Evolutionary conservation across 2,888 invertebrate genomes (phyloP), one percentile per base, ranked within the genome.

Genomic region (Pimpla rufipes): DNA sequence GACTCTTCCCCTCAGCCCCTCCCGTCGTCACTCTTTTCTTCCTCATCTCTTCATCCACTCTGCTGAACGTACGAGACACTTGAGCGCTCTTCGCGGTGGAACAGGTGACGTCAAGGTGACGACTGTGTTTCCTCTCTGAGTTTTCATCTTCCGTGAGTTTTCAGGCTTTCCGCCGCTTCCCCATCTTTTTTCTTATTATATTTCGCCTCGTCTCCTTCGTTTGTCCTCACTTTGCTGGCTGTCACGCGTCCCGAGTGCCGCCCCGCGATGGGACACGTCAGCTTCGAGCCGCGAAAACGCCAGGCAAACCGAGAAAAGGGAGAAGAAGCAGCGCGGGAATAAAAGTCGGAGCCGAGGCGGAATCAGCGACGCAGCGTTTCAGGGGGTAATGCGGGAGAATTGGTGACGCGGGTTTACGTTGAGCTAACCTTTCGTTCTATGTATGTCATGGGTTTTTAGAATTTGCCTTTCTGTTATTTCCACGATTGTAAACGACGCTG

Each of bases 51-150:
- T 82, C 68, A 78, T 78, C 78, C 68, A 68, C 68, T 71, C 70
- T 29, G 75, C 57, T 59, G 66, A 71, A 76, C 66, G 59, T 55
- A 18, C 16, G 40, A 16, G 71, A 76, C 57, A 67, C 23, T 66
- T 42, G 21, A 66, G 71, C 42, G 71, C 23, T 66, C 45, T 66
- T 71, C 62, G 59, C 71, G 66, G 75, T 59, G 42, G 59, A 83
- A 79, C 79, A 83, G 76, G 79, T 83, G 79, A 76, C 71, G 79
- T 50, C 66, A 76, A 59, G 71, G 66, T 71, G 76, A 73, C 52
- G 50, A 70, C 70, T 62, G 52, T 45, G 42, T 64, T 75, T 77
- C 23, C 57, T 37, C 78, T 11, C 16, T 21, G 59, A 74, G 55
- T 82, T 70, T 70, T 70, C 70, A 66, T 70, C 66, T 76, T 67